A percentile compares a stretch with the other conserved stretches of the same genome.
These are phyloP conservation scores for Sebastes baramenuke DNA, from an alignment of 2,797 vertebrate genomes.

Conservation along the genomic window DNA sequence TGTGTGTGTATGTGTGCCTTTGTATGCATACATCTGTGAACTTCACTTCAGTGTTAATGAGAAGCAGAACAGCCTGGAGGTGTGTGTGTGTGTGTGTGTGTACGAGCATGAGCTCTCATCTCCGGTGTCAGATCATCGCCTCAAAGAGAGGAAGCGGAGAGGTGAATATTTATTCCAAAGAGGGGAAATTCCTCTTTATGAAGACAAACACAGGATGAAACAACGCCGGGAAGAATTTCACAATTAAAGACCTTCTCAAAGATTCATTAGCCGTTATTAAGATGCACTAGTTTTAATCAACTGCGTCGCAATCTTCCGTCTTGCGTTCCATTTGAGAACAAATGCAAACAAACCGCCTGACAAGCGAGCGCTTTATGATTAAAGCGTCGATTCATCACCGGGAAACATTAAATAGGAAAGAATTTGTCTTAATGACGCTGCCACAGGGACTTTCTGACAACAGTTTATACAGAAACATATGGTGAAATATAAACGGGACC, in stretches of 20 bases:
- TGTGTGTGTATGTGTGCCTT: background rate
- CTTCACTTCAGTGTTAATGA: constrained; percentile 65
- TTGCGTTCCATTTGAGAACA: background rate
- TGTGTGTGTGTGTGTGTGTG: constrained; percentile 23
- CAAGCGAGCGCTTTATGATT: background rate
- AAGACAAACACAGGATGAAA: constrained; percentile 50
- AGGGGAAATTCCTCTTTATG: constrained; percentile 62
- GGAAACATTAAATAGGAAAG: constrained; percentile 22
- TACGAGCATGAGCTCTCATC: constrained; percentile 48
- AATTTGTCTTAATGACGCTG: constrained; percentile 30
- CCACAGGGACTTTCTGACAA: constrained; percentile 40
- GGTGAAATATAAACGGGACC: constrained; percentile 42
- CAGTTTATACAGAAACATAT: constrained; percentile 47
- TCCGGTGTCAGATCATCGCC: constrained; percentile 59
- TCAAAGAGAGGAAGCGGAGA: constrained; percentile 60
- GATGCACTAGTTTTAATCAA: constrained; percentile 27
- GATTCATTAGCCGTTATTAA: constrained; percentile 43
- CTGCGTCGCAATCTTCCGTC: constrained; percentile 1
- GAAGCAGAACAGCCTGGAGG: constrained; percentile 59
- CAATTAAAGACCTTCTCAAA: constrained; percentile 29
- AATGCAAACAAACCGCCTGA: background rate
- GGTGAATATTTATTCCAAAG: constrained; percentile 77
- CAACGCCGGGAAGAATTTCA: constrained; percentile 6
- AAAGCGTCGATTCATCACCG: constrained; percentile 36
- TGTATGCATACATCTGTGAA: constrained; percentile 44